Evolutionary conservation across 2,113 vertebrate species (phyloP).

Genomic region (Anguilla rostrata): DNA sequence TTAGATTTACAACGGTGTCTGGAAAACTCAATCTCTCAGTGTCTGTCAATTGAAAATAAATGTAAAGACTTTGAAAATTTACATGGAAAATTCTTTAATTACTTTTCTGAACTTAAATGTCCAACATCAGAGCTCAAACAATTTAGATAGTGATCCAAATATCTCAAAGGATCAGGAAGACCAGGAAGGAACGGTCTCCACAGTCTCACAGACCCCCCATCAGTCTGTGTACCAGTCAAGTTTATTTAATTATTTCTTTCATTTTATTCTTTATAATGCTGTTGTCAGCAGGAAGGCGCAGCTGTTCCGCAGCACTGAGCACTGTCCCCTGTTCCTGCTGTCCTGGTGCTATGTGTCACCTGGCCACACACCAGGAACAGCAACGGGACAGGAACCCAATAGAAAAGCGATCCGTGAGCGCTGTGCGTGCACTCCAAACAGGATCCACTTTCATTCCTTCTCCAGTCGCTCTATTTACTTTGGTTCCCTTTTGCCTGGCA

Average conservation of each 20-base stretch:
- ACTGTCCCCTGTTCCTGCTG: not conserved
- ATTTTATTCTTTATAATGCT: not conserved
- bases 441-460: slow-evolving; percentile 23
- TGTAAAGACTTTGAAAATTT: too few species aligned
- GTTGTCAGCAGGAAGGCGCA: slow-evolving; percentile 1
- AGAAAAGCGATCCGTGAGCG: not conserved
- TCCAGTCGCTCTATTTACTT: slow-evolving; percentile 21
- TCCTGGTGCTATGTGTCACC: not conserved
- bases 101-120: not conserved
- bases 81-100: too few species aligned
- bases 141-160: not conserved
- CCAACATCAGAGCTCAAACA: not conserved
- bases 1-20: too few species aligned
- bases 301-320: not conserved
- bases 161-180: not conserved
- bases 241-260: too few species aligned
- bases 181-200: too few species aligned
- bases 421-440: slow-evolving; percentile 17
- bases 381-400: not conserved
- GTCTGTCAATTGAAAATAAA: too few species aligned
- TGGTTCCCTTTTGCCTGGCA: slow-evolving; percentile 18
- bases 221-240: not conserved
- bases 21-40: too few species aligned
- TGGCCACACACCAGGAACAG: not conserved
- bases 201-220: too few species aligned